A percentile compares a stretch with the other conserved stretches of the same genome.
phyloP scores from a whole-genome alignment of 2,888 invertebrate species.

The Andrena bucephala region DNA sequence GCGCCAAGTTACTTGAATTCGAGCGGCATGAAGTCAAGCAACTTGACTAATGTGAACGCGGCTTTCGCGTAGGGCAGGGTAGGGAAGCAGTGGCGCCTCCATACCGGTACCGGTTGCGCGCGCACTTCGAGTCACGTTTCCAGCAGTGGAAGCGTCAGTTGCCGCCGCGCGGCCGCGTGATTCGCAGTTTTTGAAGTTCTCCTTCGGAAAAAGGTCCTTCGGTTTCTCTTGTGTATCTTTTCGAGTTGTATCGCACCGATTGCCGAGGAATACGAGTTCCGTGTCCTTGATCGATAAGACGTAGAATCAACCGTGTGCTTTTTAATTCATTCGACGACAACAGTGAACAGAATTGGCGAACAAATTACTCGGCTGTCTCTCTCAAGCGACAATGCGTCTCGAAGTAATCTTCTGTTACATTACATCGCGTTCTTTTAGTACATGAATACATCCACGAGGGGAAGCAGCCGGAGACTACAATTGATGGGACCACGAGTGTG shows the following conservation, averaged over 20 bases:
- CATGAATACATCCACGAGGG: no score
- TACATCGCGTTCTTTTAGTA: no score
- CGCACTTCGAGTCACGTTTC: constrained; percentile 73
- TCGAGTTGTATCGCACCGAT: background rate
- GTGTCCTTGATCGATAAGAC: background rate
- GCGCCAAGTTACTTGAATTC: no score
- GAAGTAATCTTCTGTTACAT: no score
- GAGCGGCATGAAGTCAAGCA: background rate
- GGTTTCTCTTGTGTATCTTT: background rate
- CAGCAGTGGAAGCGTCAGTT: constrained; percentile 62
- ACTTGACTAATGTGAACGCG: background rate
- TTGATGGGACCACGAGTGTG: no score
- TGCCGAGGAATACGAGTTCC: background rate
- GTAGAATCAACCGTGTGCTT: background rate
- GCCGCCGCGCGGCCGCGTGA: constrained; percentile 68
- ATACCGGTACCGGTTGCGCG: constrained; percentile 56
- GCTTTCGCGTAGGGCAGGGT: background rate
- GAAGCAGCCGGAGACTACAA: no score
- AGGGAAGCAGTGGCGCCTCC: constrained; percentile 15
- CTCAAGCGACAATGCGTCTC: no score
- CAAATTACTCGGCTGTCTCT: background rate
- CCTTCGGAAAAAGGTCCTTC: constrained; percentile 16
- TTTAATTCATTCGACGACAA: background rate
- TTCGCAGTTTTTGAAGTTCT: constrained; percentile 58
- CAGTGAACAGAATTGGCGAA: background rate